Evolutionary conservation across 2,797 vertebrate genomes (phyloP).

Genomic region (Hemitrygon akajei): DNA sequence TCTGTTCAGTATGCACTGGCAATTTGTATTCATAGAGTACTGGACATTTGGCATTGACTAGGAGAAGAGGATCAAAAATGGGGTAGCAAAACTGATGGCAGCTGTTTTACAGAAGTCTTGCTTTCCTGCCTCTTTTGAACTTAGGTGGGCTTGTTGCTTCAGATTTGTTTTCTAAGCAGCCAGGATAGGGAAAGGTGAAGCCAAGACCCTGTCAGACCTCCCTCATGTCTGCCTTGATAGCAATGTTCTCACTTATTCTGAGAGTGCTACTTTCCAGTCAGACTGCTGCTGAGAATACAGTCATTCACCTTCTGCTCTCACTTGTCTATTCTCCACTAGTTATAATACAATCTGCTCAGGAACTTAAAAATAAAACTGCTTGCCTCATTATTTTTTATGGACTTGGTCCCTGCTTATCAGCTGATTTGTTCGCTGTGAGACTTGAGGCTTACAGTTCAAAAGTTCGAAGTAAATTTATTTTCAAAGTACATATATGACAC

Average conservation of each 20-base stretch:
- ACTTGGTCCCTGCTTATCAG: background rate
- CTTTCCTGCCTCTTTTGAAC: background rate
- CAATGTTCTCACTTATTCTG: background rate
- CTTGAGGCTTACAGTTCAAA: background rate
- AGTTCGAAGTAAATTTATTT: no score
- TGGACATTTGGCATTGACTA: background rate
- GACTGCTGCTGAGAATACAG: background rate
- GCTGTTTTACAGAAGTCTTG: background rate
- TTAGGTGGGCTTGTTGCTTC: background rate
- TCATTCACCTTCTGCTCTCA: background rate
- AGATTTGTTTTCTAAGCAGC: background rate
- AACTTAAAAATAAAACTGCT: constrained; percentile 12
- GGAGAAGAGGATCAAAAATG: background rate
- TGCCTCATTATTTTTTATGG: background rate
- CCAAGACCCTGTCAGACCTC: background rate
- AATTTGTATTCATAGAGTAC: background rate
- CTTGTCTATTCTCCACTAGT: background rate
- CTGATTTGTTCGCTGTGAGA: background rate
- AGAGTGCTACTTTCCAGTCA: background rate
- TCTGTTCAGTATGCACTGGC: background rate
- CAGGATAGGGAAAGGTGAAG: background rate
- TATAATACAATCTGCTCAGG: background rate
- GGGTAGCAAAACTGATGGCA: background rate
- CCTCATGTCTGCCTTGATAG: background rate
- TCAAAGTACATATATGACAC: no score